Evolutionary conservation across 1,140 invertebrate species (phyloP).

Genomic region (Lanistes nyassanus): DNA sequence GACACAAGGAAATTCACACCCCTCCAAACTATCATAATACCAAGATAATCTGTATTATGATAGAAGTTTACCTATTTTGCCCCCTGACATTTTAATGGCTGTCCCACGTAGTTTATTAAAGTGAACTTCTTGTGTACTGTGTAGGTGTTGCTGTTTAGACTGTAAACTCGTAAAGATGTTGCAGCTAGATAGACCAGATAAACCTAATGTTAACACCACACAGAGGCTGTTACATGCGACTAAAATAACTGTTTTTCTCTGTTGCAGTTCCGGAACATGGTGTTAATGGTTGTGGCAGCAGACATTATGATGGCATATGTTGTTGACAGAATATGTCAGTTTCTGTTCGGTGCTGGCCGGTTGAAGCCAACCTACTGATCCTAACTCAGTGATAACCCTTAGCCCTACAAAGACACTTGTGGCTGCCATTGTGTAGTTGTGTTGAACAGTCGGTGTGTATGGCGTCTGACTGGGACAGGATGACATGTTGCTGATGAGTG

Average conservation of each 20-base stretch:
- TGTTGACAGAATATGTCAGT: conserved; percentile 86
- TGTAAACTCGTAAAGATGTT: not conserved
- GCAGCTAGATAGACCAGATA: not conserved
- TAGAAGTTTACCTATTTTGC: no score
- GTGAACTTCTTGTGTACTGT: not conserved
- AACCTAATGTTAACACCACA: not conserved
- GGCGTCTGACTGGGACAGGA: no score
- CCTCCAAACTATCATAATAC: no score
- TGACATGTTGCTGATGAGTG: not conserved
- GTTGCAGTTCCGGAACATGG: conserved; percentile 84
- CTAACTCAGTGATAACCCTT: no score
- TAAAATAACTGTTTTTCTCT: conserved; percentile 54
- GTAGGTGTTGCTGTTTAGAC: not conserved
- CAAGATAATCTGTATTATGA: no score
- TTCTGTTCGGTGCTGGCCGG: conserved; percentile 85
- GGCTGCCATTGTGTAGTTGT: no score
- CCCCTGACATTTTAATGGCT: no score
- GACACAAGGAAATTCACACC: no score
- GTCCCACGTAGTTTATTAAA: no score
- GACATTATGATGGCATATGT: conserved; percentile 86
- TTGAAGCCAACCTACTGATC: conserved; percentile 56
- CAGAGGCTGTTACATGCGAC: not conserved
- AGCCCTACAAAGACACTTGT: not conserved
- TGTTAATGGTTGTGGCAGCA: conserved; percentile 81
- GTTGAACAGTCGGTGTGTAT: not conserved